Conservation (phyloP, 2,797 vertebrate genomes). For the Hephaestus fuliginosus region DNA sequence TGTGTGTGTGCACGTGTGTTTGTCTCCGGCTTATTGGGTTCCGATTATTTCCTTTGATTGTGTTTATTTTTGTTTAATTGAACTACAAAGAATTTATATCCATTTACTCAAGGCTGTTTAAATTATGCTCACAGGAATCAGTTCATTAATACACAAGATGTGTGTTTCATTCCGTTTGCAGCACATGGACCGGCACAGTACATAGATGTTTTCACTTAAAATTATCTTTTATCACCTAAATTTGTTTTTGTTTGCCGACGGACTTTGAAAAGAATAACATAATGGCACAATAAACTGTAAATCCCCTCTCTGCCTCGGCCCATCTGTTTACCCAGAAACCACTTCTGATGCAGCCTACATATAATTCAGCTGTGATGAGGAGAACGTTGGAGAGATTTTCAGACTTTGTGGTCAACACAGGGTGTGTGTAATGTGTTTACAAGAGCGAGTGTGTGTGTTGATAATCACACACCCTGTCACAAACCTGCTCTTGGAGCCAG, state of each 20-base stretch:
- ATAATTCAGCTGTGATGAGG: conserved; percentile 79
- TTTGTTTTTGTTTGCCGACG: conserved; percentile 70
- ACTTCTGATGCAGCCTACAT: conserved; percentile 78
- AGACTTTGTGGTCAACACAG: conserved; percentile 79
- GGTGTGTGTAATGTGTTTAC: conserved; percentile 84
- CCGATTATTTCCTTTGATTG: conserved; percentile 31
- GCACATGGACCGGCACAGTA: conserved; percentile 15
- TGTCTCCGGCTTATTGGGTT: conserved; percentile 4
- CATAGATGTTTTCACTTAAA: conserved; percentile 65
- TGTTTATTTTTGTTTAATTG: conserved; percentile 18
- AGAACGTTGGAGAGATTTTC: conserved; percentile 73
- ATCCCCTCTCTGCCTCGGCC: conserved; percentile 57
- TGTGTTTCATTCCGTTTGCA: conserved; percentile 45
- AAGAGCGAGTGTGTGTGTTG: conserved; percentile 80
- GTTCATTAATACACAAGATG: conserved; percentile 31
- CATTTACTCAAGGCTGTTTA: conserved; percentile 43
- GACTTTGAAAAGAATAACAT: conserved; percentile 74
- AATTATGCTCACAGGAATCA: conserved; percentile 21
- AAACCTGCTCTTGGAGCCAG: conserved; percentile 81
- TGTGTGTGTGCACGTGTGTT: neutral
- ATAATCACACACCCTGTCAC: conserved; percentile 84
- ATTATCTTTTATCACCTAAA: conserved; percentile 65
- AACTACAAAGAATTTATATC: conserved; percentile 27
- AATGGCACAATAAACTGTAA: conserved; percentile 76
- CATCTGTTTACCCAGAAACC: conserved; percentile 79